phyloP scores from a whole-genome alignment of 2,888 invertebrate species.

The Callyntrura guangdongensis region DNA sequence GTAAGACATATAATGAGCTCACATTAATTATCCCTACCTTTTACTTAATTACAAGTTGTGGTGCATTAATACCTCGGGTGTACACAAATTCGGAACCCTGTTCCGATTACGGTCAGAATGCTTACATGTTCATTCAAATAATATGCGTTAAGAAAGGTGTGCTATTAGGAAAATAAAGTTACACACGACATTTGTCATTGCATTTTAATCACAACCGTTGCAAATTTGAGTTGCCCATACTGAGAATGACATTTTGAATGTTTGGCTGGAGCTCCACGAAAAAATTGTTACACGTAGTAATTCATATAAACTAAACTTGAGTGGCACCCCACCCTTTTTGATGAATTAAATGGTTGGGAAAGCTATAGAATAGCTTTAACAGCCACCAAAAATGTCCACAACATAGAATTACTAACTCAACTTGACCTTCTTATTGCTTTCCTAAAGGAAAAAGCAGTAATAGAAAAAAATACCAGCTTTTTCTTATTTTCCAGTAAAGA shows the following conservation, averaged over 20 bases:
- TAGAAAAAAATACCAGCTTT: background rate
- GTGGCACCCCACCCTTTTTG: too few relatives aligned
- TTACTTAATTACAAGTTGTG: too few relatives aligned
- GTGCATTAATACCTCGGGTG: slow-evolving; percentile 52
- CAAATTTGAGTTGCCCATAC: too few relatives aligned
- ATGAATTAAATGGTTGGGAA: slow-evolving; percentile 64
- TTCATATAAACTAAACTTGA: too few relatives aligned
- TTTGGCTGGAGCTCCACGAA: background rate
- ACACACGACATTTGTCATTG: too few relatives aligned
- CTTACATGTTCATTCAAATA: background rate
- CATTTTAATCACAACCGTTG: too few relatives aligned
- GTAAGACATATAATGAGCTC: too few relatives aligned
- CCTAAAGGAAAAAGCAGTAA: slow-evolving; percentile 2
- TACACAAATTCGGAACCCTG: too few relatives aligned
- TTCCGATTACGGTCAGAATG: background rate
- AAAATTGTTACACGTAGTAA: too few relatives aligned
- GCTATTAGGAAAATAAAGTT: too few relatives aligned
- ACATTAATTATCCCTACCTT: too few relatives aligned
- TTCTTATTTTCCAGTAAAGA: background rate
- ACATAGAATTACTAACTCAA: slow-evolving; percentile 9
- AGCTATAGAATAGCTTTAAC: slow-evolving; percentile 42
- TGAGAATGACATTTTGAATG: background rate
- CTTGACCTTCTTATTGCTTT: slow-evolving; percentile 38
- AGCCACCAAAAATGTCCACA: background rate
- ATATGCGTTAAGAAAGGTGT: too few relatives aligned